Evolutionary conservation across 2,888 invertebrate genomes (phyloP).

Genomic region (Acleris sparsana): DNA sequence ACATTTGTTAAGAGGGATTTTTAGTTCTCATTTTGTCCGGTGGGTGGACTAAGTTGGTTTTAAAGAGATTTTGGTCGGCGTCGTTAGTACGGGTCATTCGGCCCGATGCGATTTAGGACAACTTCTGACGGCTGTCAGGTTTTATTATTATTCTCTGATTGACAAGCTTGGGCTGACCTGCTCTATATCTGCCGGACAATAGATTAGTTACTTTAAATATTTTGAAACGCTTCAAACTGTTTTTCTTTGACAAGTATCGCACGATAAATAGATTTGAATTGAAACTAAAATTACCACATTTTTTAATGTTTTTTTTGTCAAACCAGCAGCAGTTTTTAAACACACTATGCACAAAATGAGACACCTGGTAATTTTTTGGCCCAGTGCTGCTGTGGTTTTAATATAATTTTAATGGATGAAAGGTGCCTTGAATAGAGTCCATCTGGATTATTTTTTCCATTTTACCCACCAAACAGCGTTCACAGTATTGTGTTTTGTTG

Average conservation of each 20-base stretch:
- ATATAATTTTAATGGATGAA: too few species aligned
- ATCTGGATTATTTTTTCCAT: too few species aligned
- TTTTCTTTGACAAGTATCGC: slow-evolving; percentile 14
- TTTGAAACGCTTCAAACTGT: slow-evolving; percentile 31
- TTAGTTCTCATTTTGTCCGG: slow-evolving; percentile 5
- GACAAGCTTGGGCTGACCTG: slow-evolving; percentile 53
- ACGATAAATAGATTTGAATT: not conserved
- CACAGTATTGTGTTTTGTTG: too few species aligned
- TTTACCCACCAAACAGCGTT: too few species aligned
- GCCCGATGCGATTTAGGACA: slow-evolving; percentile 81
- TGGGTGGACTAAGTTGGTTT: slow-evolving; percentile 16
- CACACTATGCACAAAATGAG: too few species aligned
- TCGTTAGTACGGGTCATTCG: slow-evolving; percentile 81
- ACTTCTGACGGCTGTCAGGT: slow-evolving; percentile 78
- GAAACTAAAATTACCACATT: not conserved
- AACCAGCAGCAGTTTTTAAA: not conserved
- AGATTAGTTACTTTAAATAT: slow-evolving; percentile 32
- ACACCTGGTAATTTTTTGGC: too few species aligned
- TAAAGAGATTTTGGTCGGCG: slow-evolving; percentile 74
- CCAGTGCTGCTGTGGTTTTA: too few species aligned
- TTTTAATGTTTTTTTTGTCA: not conserved
- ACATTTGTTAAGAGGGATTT: not conserved
- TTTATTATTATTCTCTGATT: slow-evolving; percentile 74
- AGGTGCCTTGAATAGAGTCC: too few species aligned
- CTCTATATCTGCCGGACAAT: slow-evolving; percentile 31